Evolutionary conservation across 2,113 vertebrate species (phyloP).

Genomic region (Bos javanicus): DNA sequence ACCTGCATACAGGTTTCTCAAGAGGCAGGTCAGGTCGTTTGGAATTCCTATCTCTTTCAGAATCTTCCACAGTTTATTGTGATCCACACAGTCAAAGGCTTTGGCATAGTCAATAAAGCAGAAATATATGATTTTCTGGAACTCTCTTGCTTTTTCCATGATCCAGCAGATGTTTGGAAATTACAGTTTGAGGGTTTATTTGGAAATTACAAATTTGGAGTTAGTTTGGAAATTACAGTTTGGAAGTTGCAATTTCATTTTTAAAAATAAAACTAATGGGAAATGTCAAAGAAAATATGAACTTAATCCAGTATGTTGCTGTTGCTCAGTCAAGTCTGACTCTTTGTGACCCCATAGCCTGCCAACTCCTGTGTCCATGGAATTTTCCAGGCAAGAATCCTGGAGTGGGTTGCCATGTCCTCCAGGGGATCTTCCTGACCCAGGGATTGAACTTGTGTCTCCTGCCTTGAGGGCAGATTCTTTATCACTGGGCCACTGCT

Average conservation of each 20-base stretch:
- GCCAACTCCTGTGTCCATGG: background rate
- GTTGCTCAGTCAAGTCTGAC: background rate
- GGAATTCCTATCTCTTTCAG: no score
- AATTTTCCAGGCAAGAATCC: background rate
- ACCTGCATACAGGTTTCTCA: no score
- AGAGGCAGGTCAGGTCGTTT: no score
- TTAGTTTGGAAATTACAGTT: background rate
- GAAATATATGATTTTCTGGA: no score
- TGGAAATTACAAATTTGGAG: background rate
- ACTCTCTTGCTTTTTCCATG: no score
- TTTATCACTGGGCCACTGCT: background rate
- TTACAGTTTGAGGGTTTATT: background rate
- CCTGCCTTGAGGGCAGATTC: background rate
- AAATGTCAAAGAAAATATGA: constrained; percentile 10
- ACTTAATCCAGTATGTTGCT: background rate
- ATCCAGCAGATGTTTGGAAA: background rate
- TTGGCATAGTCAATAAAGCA: no score
- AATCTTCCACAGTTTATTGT: no score
- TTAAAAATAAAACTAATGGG: background rate
- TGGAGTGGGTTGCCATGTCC: background rate
- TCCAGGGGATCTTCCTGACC: background rate
- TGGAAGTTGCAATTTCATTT: background rate
- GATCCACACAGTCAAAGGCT: no score
- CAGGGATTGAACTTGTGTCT: background rate
- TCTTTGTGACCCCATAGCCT: background rate